phyloP scores from a whole-genome alignment of 1,140 invertebrate genomes.

The Homalodisca vitripennis region DNA sequence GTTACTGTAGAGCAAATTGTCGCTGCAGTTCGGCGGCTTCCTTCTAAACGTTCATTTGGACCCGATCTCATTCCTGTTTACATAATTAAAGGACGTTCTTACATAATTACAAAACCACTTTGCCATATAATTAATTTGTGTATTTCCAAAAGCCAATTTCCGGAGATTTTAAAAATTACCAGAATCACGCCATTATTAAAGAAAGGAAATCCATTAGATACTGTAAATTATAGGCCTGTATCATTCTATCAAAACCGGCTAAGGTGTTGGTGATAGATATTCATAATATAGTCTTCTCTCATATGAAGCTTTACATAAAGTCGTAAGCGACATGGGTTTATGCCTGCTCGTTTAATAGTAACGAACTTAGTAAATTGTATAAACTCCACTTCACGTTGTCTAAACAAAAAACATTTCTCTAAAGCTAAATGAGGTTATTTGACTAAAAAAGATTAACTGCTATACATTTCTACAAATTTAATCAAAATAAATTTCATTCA shows the following conservation, averaged over 20 bases:
- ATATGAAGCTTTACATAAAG: conserved; percentile 8
- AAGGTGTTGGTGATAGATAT: conserved; percentile 1
- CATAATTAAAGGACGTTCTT: conserved; percentile 12
- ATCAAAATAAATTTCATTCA: too few relatives aligned
- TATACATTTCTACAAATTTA: too few relatives aligned
- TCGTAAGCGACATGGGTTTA: neutral
- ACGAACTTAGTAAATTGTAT: conserved; percentile 3
- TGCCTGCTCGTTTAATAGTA: neutral
- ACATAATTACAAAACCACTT: neutral
- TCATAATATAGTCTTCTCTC: neutral
- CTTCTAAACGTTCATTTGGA: conserved; percentile 19
- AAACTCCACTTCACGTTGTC: conserved; percentile 3
- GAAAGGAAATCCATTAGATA: conserved; percentile 1
- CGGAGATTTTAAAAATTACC: conserved; percentile 1
- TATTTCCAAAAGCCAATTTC: neutral
- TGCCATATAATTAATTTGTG: conserved; percentile 16
- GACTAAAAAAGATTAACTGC: conserved; percentile 2
- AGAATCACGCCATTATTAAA: conserved; percentile 14
- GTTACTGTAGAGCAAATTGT: neutral
- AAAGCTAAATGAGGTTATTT: conserved; percentile 1
- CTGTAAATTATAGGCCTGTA: conserved; percentile 2
- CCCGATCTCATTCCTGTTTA: conserved; percentile 18
- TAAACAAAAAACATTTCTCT: neutral
- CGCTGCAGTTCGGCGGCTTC: neutral
- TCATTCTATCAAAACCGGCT: neutral